These are phyloP conservation scores for Pelusios castaneus DNA, from an alignment of 2,113 vertebrate species.

Conservation along the genomic window DNA sequence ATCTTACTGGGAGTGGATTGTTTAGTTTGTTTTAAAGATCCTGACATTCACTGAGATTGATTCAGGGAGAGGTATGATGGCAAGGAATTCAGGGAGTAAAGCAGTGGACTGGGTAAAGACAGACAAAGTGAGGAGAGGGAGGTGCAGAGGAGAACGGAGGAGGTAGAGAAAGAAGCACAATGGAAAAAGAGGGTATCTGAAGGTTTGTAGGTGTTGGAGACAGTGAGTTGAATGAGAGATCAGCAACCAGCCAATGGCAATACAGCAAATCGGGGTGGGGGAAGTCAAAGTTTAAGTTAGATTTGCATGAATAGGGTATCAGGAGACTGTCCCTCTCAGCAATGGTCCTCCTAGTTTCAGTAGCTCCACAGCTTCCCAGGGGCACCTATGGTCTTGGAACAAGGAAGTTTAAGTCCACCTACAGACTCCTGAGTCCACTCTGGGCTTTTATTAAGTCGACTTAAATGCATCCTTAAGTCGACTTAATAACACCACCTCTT, in stretches of 20 bases:
- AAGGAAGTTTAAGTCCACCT: too few species aligned
- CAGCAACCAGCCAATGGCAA: not conserved
- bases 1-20: not conserved
- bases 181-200: not conserved
- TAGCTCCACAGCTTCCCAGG: not conserved
- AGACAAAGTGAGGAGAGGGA: not conserved
- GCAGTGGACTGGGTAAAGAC: not conserved
- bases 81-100: not conserved
- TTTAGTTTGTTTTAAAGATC: not conserved
- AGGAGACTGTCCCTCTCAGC: not conserved
- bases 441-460: too few species aligned
- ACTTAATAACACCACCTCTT: too few species aligned
- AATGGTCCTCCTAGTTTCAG: not conserved
- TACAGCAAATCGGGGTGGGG: not conserved
- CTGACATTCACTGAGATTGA: not conserved
- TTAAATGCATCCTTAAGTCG: too few species aligned
- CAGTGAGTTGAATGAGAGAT: not conserved
- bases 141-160: not conserved
- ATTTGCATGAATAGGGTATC: not conserved
- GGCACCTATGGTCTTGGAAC: not conserved
- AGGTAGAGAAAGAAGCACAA: not conserved
- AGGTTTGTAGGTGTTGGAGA: not conserved
- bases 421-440: too few species aligned
- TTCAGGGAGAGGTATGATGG: not conserved
- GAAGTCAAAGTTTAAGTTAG: not conserved